phyloP scores from a whole-genome alignment of 2,888 invertebrate genomes.

The Andrena bicolor region DNA sequence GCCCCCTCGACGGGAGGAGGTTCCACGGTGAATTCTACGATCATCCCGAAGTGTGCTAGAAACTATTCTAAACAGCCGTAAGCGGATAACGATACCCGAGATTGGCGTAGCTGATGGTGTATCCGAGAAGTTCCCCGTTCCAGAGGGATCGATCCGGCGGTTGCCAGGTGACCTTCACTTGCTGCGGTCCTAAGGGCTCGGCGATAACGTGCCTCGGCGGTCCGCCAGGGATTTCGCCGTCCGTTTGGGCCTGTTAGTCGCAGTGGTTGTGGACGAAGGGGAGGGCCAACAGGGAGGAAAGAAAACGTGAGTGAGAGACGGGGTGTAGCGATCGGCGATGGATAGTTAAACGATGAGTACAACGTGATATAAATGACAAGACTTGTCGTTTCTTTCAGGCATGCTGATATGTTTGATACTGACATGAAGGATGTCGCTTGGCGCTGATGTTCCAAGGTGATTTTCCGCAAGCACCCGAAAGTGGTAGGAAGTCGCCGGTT shows the following conservation, averaged over 20 bases:
- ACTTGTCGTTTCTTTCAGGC: conserved; percentile 23
- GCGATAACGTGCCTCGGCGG: conserved; percentile 89
- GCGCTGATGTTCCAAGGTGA: conserved; percentile 87
- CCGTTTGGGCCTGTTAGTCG: conserved; percentile 84
- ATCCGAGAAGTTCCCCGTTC: conserved; percentile 92
- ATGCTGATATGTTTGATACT: conserved; percentile 76
- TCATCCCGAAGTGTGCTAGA: conserved; percentile 27
- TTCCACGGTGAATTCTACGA: conserved; percentile 19
- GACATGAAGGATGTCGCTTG: conserved; percentile 87
- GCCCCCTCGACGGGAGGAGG: not conserved
- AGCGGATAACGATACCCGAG: conserved; percentile 79
- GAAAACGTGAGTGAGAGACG: not conserved
- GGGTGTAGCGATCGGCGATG: not conserved
- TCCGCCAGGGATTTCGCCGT: conserved; percentile 89
- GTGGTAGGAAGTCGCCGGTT: conserved; percentile 88
- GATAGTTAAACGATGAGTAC: not conserved
- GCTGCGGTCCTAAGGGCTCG: conserved; percentile 89
- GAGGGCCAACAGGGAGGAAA: not conserved
- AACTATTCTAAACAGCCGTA: conserved; percentile 64
- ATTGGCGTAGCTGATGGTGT: conserved; percentile 86
- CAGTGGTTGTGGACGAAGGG: conserved; percentile 14
- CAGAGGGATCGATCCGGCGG: conserved; percentile 90
- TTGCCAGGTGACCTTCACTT: conserved; percentile 91
- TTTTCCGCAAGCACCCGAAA: conserved; percentile 88
- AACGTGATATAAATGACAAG: conserved; percentile 55